Evolutionary conservation across 92 coral and sea anemone species (phyloP).

Genomic region (Porites cylindrica): DNA sequence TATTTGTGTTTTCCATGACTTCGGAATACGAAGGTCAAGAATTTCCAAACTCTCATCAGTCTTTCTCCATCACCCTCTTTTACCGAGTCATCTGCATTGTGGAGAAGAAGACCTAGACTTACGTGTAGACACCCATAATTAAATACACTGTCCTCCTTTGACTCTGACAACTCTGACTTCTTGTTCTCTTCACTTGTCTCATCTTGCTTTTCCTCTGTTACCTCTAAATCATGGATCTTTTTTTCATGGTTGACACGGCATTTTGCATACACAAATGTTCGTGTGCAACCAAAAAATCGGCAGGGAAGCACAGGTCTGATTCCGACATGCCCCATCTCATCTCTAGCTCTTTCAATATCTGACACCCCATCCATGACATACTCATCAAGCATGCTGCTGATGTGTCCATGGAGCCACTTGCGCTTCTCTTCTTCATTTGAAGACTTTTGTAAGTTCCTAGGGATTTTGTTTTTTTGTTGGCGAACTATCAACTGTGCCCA

Average conservation of each 20-base stretch:
- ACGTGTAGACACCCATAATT: slow-evolving; percentile 66
- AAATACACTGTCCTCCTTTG: slow-evolving; percentile 48
- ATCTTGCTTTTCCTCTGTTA: slow-evolving; percentile 29
- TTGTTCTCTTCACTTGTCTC: slow-evolving; percentile 24
- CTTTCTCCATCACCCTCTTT: slow-evolving; percentile 75
- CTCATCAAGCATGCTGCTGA: slow-evolving; percentile 43
- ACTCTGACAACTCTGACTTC: slow-evolving; percentile 33
- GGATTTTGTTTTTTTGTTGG: slow-evolving; percentile 34
- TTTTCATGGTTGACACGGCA: slow-evolving; percentile 45
- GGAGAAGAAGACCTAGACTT: slow-evolving; percentile 63
- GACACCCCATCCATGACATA: slow-evolving; percentile 60
- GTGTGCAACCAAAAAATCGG: slow-evolving; percentile 45
- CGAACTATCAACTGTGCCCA: slow-evolving; percentile 34
- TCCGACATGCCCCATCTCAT: slow-evolving; percentile 36
- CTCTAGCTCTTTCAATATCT: slow-evolving; percentile 12
- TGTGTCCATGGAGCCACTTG: slow-evolving; percentile 56
- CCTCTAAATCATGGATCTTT: slow-evolving; percentile 36
- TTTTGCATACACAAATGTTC: slow-evolving; percentile 30
- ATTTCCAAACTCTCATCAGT: slow-evolving; percentile 64
- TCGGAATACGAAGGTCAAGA: slow-evolving; percentile 56
- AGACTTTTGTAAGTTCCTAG: slow-evolving; percentile 23
- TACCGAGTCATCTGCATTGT: slow-evolving; percentile 70
- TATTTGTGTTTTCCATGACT: slow-evolving; percentile 39
- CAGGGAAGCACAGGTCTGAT: slow-evolving; percentile 54
- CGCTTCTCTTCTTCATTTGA: slow-evolving; percentile 52